Base-by-base conservation (phyloP, 1,140 invertebrate genomes). In the Tetramorium simillimum region DNA sequence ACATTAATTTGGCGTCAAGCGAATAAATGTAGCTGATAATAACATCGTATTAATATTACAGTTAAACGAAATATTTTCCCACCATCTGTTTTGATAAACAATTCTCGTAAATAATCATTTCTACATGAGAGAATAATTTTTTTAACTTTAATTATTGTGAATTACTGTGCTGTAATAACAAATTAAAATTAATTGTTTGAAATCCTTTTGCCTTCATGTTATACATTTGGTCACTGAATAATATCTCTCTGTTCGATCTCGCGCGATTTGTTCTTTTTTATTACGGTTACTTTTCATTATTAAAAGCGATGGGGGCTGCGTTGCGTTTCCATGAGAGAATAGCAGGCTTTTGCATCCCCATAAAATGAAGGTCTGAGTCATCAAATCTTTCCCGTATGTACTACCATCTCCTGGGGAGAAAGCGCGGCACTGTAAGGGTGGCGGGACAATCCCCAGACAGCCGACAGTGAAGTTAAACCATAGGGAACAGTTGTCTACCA, bases 351-450 rank as follows among this genome's bases (percentile, higher is more conserved):
- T 21, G 14, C n/a, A 60, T 89, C 89, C 85, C 56, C 65, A 78
- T 73, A 84, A 87, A 89, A 85, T 40, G 24, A 4, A 65, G n/a
- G 33, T 63, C 85, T 89, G 89, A 90, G 88, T 90, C 89, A 90
- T 90, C 88, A 84, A 89, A 87, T 78, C 62, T 53, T 63, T 78
- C 85, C 88, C 58, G 18, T 72, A 43, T 53, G 12, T 53, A 77
- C 28, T 40, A 12, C 28, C 51, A 21, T 70, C 56, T 72, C 51
- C 37, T 21, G 18, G n/a, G 51, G 2, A 53, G 49, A 33, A 21
- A 12, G 14, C 12, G 16, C 18, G n/a, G 28, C n/a, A 10, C 67
- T 78, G 58, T 0, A 51, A 81, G 87, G 87, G 89, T 82, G 51
- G 49, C 69, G 24, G 62, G 49, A 65, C 46, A 49, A 62, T 37